A percentile compares a stretch with the other conserved stretches of the same genome.
These are phyloP conservation scores for Corydoras sp. DNA, from an alignment of 2,113 vertebrate genomes.

Conservation along the genomic window DNA sequence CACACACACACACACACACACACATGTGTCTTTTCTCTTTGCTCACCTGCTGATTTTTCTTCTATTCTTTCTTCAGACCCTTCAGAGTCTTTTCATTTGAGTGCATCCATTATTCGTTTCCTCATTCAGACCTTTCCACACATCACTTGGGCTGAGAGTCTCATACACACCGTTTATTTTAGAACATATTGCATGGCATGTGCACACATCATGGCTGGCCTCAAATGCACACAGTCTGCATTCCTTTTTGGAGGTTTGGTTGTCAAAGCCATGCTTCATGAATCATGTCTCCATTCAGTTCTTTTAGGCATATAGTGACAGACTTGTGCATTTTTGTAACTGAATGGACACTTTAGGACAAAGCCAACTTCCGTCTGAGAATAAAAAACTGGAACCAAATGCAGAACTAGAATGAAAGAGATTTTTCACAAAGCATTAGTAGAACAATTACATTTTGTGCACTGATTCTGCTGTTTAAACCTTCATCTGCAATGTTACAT, in stretches of 20 bases:
- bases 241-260: constrained; percentile 18
- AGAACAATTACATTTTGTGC: neutral
- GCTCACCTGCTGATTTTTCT: constrained; percentile 16
- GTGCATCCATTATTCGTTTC: constrained; percentile 24
- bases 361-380: constrained; percentile 12
- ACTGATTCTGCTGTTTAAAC: neutral
- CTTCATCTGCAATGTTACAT: too few relatives aligned
- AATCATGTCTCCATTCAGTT: constrained; percentile 18
- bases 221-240: constrained; percentile 21
- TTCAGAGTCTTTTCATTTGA: constrained; percentile 14
- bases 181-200: neutral
- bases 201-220: neutral
- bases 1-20: too few relatives aligned
- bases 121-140: constrained; percentile 16
- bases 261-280: constrained; percentile 26
- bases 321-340: constrained; percentile 13
- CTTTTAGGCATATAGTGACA: constrained; percentile 25
- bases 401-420: neutral
- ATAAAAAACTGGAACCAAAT: neutral
- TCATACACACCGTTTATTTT: constrained; percentile 12
- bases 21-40: neutral
- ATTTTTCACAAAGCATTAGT: neutral
- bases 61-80: neutral
- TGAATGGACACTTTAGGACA: constrained; percentile 18
- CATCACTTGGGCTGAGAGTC: constrained; percentile 1